These are phyloP conservation scores for Labeo catla DNA, from an alignment of 2,113 vertebrate species.

Conservation along the genomic window DNA sequence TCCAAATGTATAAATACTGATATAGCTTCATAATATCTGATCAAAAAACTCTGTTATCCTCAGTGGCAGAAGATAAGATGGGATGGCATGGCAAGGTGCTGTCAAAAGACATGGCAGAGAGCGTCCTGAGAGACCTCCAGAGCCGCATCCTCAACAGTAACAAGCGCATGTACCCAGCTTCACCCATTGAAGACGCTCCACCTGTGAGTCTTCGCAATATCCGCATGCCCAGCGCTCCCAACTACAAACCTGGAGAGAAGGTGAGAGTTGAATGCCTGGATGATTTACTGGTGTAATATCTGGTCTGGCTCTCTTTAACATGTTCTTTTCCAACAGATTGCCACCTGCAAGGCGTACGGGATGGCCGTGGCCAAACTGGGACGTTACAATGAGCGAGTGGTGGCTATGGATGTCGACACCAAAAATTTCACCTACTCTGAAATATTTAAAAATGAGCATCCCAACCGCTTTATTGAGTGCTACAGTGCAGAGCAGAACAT, in stretches of 20 bases:
- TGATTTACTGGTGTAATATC: not conserved
- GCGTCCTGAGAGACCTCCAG: conserved; percentile 85
- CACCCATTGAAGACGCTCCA: conserved; percentile 87
- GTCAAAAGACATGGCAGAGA: conserved; percentile 90
- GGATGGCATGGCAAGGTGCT: conserved; percentile 93
- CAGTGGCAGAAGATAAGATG: conserved; percentile 92
- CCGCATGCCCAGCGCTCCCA: conserved; percentile 88
- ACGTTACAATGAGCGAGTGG: conserved; percentile 84
- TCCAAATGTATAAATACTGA: not conserved
- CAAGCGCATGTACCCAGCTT: conserved; percentile 85
- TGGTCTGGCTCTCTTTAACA: not conserved
- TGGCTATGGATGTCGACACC: conserved; percentile 92
- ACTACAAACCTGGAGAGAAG: conserved; percentile 93
- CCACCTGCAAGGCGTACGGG: conserved; percentile 92
- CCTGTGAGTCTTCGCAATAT: conserved; percentile 85
- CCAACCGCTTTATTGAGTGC: conserved; percentile 91
- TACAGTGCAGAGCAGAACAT: conserved; percentile 97
- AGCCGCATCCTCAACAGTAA: conserved; percentile 84
- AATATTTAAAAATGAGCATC: conserved; percentile 92
- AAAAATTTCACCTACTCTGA: conserved; percentile 95
- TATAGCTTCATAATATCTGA: not conserved
- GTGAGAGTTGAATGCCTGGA: conserved; percentile 63
- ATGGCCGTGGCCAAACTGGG: conserved; percentile 89
- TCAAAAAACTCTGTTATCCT: not conserved
- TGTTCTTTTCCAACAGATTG: conserved; percentile 73